Percentiles rank a stretch among this genome's conserved stretches.
phyloP scores from a whole-genome alignment of 2,113 vertebrate species.

The Paracyprichromis sp. region DNA sequence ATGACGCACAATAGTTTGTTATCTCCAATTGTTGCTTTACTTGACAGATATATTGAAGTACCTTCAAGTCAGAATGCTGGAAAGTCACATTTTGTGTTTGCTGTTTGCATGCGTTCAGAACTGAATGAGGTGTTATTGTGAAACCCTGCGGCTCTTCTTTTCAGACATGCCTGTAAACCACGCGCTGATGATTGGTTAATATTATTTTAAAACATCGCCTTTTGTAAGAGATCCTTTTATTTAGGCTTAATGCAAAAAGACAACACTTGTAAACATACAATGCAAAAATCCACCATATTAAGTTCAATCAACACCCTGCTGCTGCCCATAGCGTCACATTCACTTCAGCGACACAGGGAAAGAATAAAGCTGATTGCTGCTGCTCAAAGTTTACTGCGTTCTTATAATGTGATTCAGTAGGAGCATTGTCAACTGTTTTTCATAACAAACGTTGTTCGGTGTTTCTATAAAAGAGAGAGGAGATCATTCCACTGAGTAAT shows the following conservation, averaged over 20 bases:
- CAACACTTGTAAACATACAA: background rate
- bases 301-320: constrained; percentile 24
- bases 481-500: background rate
- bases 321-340: background rate
- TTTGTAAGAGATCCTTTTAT: background rate
- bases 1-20: background rate
- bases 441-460: background rate
- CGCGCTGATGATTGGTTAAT: background rate
- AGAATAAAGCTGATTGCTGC: constrained; percentile 39
- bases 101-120: background rate
- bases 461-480: background rate
- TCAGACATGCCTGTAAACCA: background rate
- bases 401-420: constrained; percentile 14
- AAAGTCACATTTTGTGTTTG: background rate
- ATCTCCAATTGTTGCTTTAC: background rate
- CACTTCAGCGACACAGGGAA: background rate
- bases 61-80: background rate
- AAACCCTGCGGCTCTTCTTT: background rate
- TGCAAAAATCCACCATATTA: background rate
- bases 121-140: background rate
- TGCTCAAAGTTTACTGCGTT: background rate
- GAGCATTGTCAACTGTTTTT: constrained; percentile 2
- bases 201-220: background rate
- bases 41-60: background rate
- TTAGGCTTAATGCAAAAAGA: background rate